Evolutionary conservation across 2,888 invertebrate genomes (phyloP).

Genomic region (Xanthia togata): DNA sequence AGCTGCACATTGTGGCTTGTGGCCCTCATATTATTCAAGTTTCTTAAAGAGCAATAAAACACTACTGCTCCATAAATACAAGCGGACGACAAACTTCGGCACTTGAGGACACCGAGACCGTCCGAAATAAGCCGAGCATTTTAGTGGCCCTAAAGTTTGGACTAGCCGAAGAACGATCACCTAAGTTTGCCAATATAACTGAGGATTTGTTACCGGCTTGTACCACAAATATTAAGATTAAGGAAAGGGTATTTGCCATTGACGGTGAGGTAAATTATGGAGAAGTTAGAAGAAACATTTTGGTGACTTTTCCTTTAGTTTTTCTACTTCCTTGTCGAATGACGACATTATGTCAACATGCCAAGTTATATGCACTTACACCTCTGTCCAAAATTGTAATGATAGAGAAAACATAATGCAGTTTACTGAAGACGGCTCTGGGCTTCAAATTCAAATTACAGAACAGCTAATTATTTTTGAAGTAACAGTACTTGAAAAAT

Average conservation of each 20-base stretch:
- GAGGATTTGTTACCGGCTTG: constrained; percentile 48
- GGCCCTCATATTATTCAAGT: constrained; percentile 48
- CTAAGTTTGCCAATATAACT: constrained; percentile 59
- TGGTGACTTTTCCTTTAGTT: neutral
- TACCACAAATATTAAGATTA: constrained; percentile 33
- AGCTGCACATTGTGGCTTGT: constrained; percentile 27
- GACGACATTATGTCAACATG: neutral
- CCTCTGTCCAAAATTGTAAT: neutral
- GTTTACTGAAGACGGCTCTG: neutral
- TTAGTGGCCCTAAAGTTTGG: constrained; percentile 52
- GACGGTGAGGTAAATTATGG: constrained; percentile 1
- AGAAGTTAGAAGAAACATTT: neutral
- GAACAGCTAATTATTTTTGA: neutral
- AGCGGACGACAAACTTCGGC: constrained; percentile 58
- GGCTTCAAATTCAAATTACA: neutral
- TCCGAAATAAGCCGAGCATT: constrained; percentile 43
- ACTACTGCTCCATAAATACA: constrained; percentile 56
- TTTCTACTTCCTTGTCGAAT: neutral
- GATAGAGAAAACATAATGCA: neutral
- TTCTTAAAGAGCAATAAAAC: constrained; percentile 51
- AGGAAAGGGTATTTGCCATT: constrained; percentile 4
- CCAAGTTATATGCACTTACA: neutral
- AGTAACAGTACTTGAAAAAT: neutral
- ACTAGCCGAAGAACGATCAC: constrained; percentile 50
- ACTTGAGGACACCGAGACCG: constrained; percentile 46